phyloP scores from a whole-genome alignment of 1,140 invertebrate species.

The Tetramorium simillimum region DNA sequence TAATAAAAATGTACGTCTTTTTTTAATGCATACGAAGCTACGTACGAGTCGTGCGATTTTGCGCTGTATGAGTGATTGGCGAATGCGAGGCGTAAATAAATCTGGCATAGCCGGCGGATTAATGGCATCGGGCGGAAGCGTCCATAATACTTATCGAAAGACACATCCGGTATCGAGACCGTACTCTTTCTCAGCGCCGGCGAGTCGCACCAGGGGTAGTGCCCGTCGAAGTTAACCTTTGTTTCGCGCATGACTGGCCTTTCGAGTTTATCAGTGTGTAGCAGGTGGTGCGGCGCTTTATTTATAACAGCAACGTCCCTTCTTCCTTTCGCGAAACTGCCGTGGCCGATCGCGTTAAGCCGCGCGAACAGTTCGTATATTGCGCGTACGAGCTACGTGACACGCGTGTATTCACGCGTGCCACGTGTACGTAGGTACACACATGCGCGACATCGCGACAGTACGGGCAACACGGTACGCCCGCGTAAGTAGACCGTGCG shows the following conservation, averaged over 20 bases:
- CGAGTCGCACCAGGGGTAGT: conserved; percentile 59
- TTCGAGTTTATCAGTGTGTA: conserved; percentile 78
- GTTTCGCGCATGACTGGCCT: conserved; percentile 78
- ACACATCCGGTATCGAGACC: conserved; percentile 64
- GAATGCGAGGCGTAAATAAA: background rate
- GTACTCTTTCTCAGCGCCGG: conserved; percentile 37
- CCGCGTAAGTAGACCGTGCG: conserved; percentile 43
- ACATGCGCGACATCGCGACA: background rate
- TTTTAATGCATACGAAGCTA: background rate
- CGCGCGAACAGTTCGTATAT: conserved; percentile 52
- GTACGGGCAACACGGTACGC: background rate
- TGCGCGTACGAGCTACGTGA: conserved; percentile 31
- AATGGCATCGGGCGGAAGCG: conserved; percentile 41
- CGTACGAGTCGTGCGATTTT: no score
- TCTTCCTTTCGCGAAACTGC: conserved; percentile 59
- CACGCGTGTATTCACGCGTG: conserved; percentile 26
- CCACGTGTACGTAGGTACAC: background rate
- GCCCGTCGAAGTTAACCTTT: conserved; percentile 77
- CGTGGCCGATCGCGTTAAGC: conserved; percentile 66
- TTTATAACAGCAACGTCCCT: conserved; percentile 76
- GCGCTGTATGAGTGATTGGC: background rate
- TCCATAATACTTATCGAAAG: conserved; percentile 72
- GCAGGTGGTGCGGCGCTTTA: conserved; percentile 77
- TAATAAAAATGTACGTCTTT: background rate
- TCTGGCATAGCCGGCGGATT: conserved; percentile 25